phyloP scores from a whole-genome alignment of 2,888 invertebrate genomes.

The Meloe dianella region DNA sequence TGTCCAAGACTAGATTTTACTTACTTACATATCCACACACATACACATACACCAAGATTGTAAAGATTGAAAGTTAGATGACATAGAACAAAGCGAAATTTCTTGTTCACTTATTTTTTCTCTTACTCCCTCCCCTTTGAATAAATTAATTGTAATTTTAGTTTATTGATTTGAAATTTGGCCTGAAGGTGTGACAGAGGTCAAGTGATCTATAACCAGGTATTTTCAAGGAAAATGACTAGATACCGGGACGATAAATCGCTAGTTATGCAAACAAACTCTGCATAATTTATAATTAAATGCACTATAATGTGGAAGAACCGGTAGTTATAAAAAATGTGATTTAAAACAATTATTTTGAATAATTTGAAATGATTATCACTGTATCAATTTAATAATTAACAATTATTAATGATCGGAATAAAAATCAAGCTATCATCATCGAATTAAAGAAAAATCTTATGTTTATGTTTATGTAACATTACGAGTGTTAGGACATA shows the following conservation, averaged over 20 bases:
- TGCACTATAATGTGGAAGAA: conserved; percentile 17
- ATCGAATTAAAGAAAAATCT: conserved; percentile 21
- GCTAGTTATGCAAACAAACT: conserved; percentile 23
- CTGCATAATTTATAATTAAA: conserved; percentile 14
- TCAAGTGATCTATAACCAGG: neutral
- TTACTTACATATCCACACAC: no score
- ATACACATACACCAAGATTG: no score
- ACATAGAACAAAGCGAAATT: neutral
- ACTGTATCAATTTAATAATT: conserved; percentile 17
- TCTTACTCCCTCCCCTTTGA: neutral
- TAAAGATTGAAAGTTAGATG: neutral
- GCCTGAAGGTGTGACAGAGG: conserved; percentile 10
- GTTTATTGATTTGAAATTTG: conserved; percentile 8
- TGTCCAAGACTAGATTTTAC: conserved; percentile 7
- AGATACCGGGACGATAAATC: conserved; percentile 16
- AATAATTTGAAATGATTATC: conserved; percentile 10
- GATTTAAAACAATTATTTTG: conserved; percentile 11
- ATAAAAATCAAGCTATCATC: conserved; percentile 21
- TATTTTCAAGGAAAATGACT: conserved; percentile 20
- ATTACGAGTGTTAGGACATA: conserved; percentile 31
- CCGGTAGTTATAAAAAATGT: conserved; percentile 13
- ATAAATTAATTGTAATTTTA: neutral
- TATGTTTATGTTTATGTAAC: conserved; percentile 31
- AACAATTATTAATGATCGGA: conserved; percentile 21
- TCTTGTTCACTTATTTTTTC: neutral